Evolutionary conservation across 2,888 invertebrate genomes (phyloP).

Genomic region (Calliopum simillimum): DNA sequence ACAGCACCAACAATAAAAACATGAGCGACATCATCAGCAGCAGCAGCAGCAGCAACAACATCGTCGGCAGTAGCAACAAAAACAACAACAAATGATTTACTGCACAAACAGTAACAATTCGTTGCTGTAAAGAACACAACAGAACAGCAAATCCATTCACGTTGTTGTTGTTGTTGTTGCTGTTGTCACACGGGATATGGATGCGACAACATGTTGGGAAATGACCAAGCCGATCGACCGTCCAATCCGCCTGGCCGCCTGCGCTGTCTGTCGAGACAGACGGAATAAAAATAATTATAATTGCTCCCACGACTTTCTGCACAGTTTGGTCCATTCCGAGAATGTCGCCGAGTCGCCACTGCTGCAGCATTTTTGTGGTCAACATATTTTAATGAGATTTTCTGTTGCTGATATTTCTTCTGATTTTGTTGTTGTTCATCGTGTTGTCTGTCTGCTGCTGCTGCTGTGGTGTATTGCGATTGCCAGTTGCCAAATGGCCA

Average conservation of each 20-base stretch:
- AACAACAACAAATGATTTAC: slow-evolving; percentile 36
- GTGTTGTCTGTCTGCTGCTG: slow-evolving; percentile 29
- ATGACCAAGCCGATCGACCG: neutral
- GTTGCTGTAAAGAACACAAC: slow-evolving; percentile 27
- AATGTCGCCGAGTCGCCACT: slow-evolving; percentile 39
- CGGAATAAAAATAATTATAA: slow-evolving; percentile 65
- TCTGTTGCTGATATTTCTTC: slow-evolving; percentile 33
- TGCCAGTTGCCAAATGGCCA: slow-evolving; percentile 47
- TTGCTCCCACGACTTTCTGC: slow-evolving; percentile 67
- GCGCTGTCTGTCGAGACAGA: neutral
- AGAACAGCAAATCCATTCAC: slow-evolving; percentile 16
- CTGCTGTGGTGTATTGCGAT: too few relatives aligned
- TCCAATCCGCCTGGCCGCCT: too few relatives aligned
- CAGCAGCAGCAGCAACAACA: slow-evolving; percentile 5
- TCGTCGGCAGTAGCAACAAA: slow-evolving; percentile 8
- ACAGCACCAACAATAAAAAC: slow-evolving; percentile 22
- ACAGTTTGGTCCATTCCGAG: slow-evolving; percentile 30
- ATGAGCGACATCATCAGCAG: slow-evolving; percentile 22
- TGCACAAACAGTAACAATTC: slow-evolving; percentile 40
- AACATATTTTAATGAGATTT: slow-evolving; percentile 49
- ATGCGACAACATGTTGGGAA: slow-evolving; percentile 10
- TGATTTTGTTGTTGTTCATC: slow-evolving; percentile 41
- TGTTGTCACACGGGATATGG: neutral
- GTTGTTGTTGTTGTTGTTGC: neutral
- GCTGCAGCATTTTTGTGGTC: slow-evolving; percentile 38